Percentiles rank a stretch among this genome's conserved stretches.
Conservation (phyloP, 2,888 invertebrate genomes). For the Dorcus parallelipipedus region DNA sequence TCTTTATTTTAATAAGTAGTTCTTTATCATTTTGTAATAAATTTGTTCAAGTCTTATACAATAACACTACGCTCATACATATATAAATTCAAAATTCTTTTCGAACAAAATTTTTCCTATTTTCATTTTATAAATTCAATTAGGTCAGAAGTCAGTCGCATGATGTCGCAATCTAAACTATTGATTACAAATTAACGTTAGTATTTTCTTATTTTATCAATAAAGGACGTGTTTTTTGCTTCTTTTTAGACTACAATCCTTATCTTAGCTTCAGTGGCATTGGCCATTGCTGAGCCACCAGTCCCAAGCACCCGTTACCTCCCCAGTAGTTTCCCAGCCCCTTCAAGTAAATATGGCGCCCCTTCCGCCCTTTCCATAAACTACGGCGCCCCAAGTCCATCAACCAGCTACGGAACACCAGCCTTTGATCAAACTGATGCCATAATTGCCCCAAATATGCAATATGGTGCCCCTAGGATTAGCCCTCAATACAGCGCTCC, state of each 20-base stretch:
- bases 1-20: too few species aligned
- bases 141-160: too few species aligned
- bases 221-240: not conserved
- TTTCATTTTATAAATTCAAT: too few species aligned
- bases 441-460: not conserved
- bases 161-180: too few species aligned
- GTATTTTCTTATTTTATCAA: too few species aligned
- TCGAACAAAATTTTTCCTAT: too few species aligned
- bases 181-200: too few species aligned
- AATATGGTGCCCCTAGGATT: constrained; percentile 4
- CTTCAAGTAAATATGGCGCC: constrained; percentile 27
- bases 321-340: constrained; percentile 33
- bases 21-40: too few species aligned
- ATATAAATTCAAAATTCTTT: too few species aligned
- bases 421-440: constrained; percentile 24
- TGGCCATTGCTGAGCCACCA: constrained; percentile 44
- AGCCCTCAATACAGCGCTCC: not conserved
- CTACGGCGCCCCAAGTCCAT: constrained; percentile 33
- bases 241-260: constrained; percentile 33
- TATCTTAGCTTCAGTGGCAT: constrained; percentile 31
- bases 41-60: too few species aligned
- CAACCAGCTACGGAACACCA: constrained; percentile 32
- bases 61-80: too few species aligned
- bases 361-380: constrained; percentile 31
- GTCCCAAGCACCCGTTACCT: constrained; percentile 42